phyloP scores from a whole-genome alignment of 2,113 vertebrate species.

The Sinocyclocheilus rhinocerous region DNA sequence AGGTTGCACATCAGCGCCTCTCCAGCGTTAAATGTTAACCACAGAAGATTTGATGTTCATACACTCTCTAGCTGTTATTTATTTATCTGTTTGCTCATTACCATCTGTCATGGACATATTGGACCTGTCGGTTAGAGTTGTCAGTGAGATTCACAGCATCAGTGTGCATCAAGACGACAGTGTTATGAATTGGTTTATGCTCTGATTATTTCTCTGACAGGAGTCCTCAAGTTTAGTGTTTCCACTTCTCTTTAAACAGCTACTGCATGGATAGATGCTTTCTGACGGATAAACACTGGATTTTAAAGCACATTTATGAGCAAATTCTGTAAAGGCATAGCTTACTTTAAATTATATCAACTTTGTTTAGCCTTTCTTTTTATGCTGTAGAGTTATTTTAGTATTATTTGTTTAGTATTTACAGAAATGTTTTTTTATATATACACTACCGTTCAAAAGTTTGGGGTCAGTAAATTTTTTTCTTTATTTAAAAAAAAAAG shows the following conservation, averaged over 20 bases:
- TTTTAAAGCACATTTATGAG: too few species aligned
- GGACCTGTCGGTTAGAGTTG: slow-evolving; percentile 23
- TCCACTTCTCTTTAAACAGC: neutral
- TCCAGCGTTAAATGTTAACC: slow-evolving; percentile 61
- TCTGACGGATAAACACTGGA: neutral
- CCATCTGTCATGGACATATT: slow-evolving; percentile 37
- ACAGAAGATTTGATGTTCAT: slow-evolving; percentile 58
- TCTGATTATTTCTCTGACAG: slow-evolving; percentile 9
- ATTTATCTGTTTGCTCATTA: slow-evolving; percentile 56
- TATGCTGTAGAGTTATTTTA: too few species aligned
- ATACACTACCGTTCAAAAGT: too few species aligned
- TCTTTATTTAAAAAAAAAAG: too few species aligned
- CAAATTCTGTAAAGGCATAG: too few species aligned
- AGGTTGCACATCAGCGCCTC: slow-evolving; percentile 54
- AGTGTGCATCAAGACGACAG: neutral
- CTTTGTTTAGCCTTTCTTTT: too few species aligned
- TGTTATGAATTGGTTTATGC: neutral
- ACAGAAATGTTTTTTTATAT: too few species aligned
- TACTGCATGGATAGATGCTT: neutral
- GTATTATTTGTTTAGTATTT: too few species aligned
- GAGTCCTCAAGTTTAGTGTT: neutral
- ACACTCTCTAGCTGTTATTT: slow-evolving; percentile 48
- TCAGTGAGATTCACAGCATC: neutral
- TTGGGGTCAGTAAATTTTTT: too few species aligned
- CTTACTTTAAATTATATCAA: too few species aligned